These are phyloP conservation scores for Oophaga pumilio DNA, from an alignment of 2,113 vertebrate genomes.

Conservation along the genomic window DNA sequence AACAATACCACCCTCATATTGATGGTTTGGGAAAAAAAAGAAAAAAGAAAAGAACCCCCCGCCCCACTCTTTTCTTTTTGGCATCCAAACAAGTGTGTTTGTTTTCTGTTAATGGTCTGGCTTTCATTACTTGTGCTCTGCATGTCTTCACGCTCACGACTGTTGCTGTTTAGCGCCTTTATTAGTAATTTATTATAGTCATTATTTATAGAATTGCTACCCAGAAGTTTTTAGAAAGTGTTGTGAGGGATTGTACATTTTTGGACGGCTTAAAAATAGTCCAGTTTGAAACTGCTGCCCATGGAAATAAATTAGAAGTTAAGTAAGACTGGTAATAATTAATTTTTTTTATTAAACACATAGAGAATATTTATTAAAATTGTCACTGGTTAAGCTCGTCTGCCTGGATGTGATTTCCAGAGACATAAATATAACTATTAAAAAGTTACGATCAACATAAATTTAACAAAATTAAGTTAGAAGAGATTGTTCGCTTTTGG, in stretches of 20 bases:
- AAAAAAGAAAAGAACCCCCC: not conserved
- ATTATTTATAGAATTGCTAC: slow-evolving; percentile 29
- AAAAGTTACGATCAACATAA: not conserved
- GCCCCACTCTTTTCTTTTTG: slow-evolving; percentile 21
- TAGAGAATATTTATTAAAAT: not conserved
- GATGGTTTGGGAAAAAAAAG: not conserved
- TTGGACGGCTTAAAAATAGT: not conserved
- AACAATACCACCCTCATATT: slow-evolving; percentile 36
- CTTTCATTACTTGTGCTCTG: slow-evolving; percentile 21
- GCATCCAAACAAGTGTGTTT: slow-evolving; percentile 34
- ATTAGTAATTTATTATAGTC: not conserved
- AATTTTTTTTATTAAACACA: not conserved
- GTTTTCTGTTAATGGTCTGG: slow-evolving; percentile 40
- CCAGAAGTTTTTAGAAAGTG: slow-evolving; percentile 8
- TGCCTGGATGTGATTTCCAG: not conserved
- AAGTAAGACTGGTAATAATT: not conserved
- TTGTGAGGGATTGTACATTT: not conserved
- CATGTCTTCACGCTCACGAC: not conserved
- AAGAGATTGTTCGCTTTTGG: not conserved
- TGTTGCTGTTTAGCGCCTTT: slow-evolving; percentile 22
- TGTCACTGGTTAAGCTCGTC: not conserved
- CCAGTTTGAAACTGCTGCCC: not conserved
- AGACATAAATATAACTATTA: not conserved
- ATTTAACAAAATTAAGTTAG: not conserved
- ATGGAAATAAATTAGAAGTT: not conserved